A percentile compares a stretch with the other conserved stretches of the same genome.
Evolutionary conservation across 2,888 invertebrate genomes (phyloP).

Genomic region (Nomada ruficornis): DNA sequence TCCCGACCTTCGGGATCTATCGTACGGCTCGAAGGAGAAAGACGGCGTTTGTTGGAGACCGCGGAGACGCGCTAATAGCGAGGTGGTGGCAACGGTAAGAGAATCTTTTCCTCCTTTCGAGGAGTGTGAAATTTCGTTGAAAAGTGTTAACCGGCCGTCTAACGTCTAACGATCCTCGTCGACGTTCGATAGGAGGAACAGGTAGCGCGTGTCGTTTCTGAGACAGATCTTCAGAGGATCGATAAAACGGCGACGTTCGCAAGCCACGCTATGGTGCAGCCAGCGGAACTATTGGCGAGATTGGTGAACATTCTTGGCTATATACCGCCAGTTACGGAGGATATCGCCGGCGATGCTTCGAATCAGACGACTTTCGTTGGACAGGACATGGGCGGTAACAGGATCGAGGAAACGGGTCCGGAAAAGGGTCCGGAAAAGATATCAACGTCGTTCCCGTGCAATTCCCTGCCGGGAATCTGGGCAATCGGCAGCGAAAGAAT

Average conservation of each 20-base stretch:
- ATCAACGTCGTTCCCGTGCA: conserved; percentile 49
- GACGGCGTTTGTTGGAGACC: conserved; percentile 73
- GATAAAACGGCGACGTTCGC: conserved; percentile 92
- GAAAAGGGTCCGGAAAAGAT: conserved; percentile 81
- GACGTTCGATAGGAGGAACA: conserved; percentile 73
- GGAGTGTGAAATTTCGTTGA: neutral
- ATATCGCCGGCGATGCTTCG: conserved; percentile 61
- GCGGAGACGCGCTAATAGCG: conserved; percentile 82
- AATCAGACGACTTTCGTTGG: conserved; percentile 33
- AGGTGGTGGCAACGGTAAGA: conserved; percentile 80
- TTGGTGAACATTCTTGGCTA: conserved; percentile 91
- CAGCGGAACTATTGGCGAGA: conserved; percentile 90
- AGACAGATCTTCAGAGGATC: conserved; percentile 91
- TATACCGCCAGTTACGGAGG: conserved; percentile 79
- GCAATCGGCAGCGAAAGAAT: conserved; percentile 84
- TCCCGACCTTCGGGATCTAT: conserved; percentile 88
- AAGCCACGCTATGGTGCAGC: conserved; percentile 89
- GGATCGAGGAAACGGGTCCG: conserved; percentile 66
- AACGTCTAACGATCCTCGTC: neutral
- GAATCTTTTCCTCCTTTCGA: neutral
- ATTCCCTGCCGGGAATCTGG: conserved; percentile 83
- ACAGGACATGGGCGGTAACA: neutral
- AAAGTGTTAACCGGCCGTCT: neutral
- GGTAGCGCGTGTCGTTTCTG: conserved; percentile 89
- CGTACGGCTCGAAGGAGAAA: conserved; percentile 74